Conservation (phyloP, 2,888 invertebrate genomes). For the Stenurella melanura region DNA sequence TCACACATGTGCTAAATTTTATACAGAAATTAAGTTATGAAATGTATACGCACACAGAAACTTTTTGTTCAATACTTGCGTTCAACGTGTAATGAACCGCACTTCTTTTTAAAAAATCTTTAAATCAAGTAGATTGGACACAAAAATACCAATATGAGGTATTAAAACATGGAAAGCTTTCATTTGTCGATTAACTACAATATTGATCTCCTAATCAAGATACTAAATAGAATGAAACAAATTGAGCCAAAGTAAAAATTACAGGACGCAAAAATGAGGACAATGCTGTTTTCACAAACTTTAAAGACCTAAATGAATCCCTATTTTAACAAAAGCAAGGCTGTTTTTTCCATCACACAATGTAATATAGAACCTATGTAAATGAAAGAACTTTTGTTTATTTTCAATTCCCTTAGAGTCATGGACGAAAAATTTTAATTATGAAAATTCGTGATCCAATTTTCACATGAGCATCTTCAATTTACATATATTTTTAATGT, state of each 20-base stretch:
- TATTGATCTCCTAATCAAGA: too few relatives aligned
- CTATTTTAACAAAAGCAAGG: not conserved
- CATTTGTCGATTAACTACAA: too few relatives aligned
- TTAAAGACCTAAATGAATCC: not conserved
- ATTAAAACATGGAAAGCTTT: too few relatives aligned
- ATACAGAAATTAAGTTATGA: too few relatives aligned
- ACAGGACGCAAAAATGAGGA: not conserved
- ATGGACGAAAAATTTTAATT: conserved; percentile 13
- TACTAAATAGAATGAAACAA: too few relatives aligned
- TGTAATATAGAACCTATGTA: not conserved
- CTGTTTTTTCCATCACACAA: not conserved
- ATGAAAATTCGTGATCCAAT: conserved; percentile 9
- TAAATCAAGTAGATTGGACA: too few relatives aligned
- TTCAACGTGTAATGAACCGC: too few relatives aligned
- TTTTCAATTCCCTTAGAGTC: not conserved
- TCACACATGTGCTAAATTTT: too few relatives aligned
- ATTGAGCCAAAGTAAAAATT: not conserved
- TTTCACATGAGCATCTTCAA: conserved; percentile 21
- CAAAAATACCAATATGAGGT: too few relatives aligned
- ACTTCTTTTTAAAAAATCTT: too few relatives aligned
- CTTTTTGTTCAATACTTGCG: too few relatives aligned
- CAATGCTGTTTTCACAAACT: not conserved
- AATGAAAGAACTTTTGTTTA: not conserved
- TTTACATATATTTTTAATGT: conserved; percentile 33
- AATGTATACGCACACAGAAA: too few relatives aligned